Evolutionary conservation across 2,888 invertebrate species (phyloP).

Genomic region (Fragum whitleyi): DNA sequence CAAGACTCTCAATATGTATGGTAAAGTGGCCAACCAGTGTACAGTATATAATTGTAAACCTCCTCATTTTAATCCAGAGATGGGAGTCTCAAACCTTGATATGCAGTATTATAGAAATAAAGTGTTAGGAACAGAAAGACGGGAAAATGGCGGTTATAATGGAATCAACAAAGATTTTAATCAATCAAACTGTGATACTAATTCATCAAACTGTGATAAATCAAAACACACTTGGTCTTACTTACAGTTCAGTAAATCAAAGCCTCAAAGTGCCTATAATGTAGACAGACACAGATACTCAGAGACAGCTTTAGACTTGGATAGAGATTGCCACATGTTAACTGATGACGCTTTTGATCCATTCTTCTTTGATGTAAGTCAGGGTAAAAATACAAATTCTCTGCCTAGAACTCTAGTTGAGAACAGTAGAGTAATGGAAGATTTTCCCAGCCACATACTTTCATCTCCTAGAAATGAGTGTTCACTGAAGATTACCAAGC

Average conservation of each 20-base stretch:
- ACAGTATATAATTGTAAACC: not conserved
- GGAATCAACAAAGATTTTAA: not conserved
- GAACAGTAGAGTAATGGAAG: not conserved
- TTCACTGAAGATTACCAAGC: not conserved
- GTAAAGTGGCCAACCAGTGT: not conserved
- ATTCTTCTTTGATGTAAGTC: not conserved
- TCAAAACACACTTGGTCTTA: not conserved
- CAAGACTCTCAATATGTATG: not conserved
- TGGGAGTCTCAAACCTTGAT: not conserved
- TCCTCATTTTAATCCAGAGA: not conserved
- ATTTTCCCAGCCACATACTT: not conserved
- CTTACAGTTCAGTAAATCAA: not conserved
- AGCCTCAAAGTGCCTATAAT: not conserved
- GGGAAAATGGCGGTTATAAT: not conserved
- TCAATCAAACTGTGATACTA: not conserved
- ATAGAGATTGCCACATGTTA: not conserved
- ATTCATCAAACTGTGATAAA: not conserved
- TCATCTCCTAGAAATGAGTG: not conserved
- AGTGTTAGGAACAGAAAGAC: constrained; percentile 5
- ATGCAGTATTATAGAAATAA: constrained; percentile 12
- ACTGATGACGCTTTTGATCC: not conserved
- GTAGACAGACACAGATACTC: not conserved
- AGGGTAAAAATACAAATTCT: not conserved
- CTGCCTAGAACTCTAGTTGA: not conserved
- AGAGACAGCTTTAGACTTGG: not conserved